These are phyloP conservation scores for Pardalotus punctatus DNA, from an alignment of 2,113 vertebrate genomes.

Conservation along the genomic window DNA sequence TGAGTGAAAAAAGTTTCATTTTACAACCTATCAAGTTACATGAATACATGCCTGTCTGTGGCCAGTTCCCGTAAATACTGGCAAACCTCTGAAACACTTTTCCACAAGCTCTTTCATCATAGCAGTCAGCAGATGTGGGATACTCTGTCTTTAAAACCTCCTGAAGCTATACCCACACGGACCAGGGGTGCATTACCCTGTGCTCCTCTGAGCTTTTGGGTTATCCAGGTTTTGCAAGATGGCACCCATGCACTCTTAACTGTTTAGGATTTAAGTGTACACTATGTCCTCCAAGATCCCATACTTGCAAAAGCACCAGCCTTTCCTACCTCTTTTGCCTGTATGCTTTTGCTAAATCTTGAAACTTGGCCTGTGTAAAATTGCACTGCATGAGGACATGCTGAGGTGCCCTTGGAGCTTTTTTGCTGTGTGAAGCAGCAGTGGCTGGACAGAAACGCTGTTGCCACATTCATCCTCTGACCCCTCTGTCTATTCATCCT, in stretches of 20 bases:
- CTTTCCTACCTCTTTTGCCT: background rate
- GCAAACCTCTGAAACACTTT: background rate
- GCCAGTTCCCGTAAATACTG: background rate
- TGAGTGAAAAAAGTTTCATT: background rate
- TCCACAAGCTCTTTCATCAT: background rate
- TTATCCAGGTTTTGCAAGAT: background rate
- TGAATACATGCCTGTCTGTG: background rate
- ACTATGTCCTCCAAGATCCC: background rate
- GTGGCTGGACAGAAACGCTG: background rate
- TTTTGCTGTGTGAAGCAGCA: background rate
- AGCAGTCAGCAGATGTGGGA: background rate
- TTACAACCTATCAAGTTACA: background rate
- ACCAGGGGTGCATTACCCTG: background rate
- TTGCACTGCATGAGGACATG: rapidly evolving
- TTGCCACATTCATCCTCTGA: background rate
- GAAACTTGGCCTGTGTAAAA: background rate
- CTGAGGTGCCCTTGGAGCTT: background rate
- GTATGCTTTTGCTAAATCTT: background rate
- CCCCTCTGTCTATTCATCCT: background rate
- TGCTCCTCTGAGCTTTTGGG: background rate
- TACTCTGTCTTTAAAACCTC: background rate
- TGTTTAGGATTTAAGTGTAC: background rate
- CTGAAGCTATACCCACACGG: background rate
- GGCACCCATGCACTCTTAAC: background rate
- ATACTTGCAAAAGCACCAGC: background rate